These are phyloP conservation scores for Tyrannus savana DNA, from an alignment of 2,113 vertebrate species.

Conservation along the genomic window DNA sequence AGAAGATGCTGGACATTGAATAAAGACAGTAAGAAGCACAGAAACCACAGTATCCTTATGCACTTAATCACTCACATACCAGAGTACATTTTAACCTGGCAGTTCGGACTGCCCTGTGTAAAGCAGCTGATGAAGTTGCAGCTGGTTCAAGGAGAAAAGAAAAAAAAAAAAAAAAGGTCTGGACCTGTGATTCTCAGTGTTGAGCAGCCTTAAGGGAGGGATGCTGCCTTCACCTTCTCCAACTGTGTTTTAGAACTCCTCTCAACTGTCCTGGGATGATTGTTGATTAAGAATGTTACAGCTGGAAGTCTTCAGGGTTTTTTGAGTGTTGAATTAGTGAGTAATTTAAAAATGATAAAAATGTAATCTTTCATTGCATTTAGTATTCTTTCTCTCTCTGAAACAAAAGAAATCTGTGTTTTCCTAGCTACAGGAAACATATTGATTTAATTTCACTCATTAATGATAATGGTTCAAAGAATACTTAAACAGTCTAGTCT, in stretches of 20 bases:
- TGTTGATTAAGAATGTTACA: conserved; percentile 7
- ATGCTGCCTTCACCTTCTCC: neutral
- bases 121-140: neutral
- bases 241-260: neutral
- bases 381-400: neutral
- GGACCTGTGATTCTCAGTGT: neutral
- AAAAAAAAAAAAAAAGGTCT: neutral
- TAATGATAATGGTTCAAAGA: conserved; percentile 52
- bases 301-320: conserved; percentile 18
- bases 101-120: neutral
- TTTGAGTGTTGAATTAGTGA: neutral
- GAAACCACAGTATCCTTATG: neutral
- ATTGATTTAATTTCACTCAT: conserved; percentile 28
- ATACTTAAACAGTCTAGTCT: conserved; percentile 4
- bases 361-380: neutral
- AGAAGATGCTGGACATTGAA: neutral
- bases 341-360: conserved; percentile 17
- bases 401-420: conserved; percentile 31
- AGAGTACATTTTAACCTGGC: neutral
- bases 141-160: neutral
- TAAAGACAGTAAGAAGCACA: neutral
- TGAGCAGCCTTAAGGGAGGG: neutral
- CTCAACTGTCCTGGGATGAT: neutral
- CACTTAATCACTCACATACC: neutral
- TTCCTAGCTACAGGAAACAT: conserved; percentile 10